A percentile compares a stretch with the other conserved stretches of the same genome.
Evolutionary conservation across 1,140 invertebrate genomes (phyloP).

Genomic region (Pteromalus puparum): DNA sequence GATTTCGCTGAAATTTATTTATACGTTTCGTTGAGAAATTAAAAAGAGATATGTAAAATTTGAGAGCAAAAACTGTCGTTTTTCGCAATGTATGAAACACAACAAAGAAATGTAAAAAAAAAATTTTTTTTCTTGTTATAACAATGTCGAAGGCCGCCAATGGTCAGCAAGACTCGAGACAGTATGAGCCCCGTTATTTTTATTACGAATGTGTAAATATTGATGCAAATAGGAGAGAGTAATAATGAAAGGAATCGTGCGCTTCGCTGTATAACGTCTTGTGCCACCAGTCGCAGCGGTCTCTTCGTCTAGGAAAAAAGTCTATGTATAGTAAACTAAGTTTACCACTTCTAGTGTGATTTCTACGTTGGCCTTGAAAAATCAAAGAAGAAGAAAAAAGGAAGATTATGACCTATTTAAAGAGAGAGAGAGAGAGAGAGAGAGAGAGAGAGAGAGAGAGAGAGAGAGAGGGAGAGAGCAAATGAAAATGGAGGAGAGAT

Average conservation of each 20-base stretch:
- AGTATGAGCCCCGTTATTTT: conserved; percentile 45
- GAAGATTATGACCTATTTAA: conserved; percentile 59
- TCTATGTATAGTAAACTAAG: conserved; percentile 59
- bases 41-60: conserved; percentile 28
- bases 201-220: conserved; percentile 49
- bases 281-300: conserved; percentile 51
- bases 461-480: conserved; percentile 31
- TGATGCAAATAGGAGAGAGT: conserved; percentile 27
- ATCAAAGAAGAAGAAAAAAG: conserved; percentile 69
- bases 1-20: conserved; percentile 17
- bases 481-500: conserved; percentile 29
- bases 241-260: conserved; percentile 31
- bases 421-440: conserved; percentile 6
- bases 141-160: conserved; percentile 33
- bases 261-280: conserved; percentile 48
- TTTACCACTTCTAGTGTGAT: conserved; percentile 72
- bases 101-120: conserved; percentile 4
- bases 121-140: conserved; percentile 25
- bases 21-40: conserved; percentile 24
- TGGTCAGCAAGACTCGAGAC: conserved; percentile 45
- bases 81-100: neutral
- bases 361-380: conserved; percentile 73
- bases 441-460: conserved; percentile 50
- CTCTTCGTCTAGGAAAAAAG: conserved; percentile 60
- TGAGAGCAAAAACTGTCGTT: neutral